Base-by-base conservation (phyloP, 2,888 invertebrate genomes). In the Lasiommata megera region DNA sequence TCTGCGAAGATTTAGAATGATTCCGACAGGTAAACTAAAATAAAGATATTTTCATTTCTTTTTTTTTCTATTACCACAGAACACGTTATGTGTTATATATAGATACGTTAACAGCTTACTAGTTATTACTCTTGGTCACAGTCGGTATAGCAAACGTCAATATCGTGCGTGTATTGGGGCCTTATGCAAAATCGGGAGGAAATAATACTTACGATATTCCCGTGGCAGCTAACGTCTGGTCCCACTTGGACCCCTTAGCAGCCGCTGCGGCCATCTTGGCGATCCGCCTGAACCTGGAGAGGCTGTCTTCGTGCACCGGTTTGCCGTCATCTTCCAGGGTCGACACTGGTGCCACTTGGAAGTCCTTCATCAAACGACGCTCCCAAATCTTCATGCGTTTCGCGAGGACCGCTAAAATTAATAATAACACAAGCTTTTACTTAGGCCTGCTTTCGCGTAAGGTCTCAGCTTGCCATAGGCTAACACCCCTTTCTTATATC, bases 331-430 rank as follows among this genome's bases (percentile, higher is more conserved):
- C 93, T 29, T 94, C 94, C 3, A 93, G 91, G 0, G 89, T 85
- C 1, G 93, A 91, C 3, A 96, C 93, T 0, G 96, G 95, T 0
- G 95, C 94, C 52, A 97, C 95, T 70, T 96, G 96, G 88, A 97
- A 97, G 79, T 96, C 96, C 77, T 95, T 96, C 95, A 97, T 96
- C 52, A 97, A 84, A 0, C 95, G 93, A n/a, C 97, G 92, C 77
- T 97, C 97, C 96, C 97, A 96, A 0, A 96, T 90, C 73, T 95
- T 95, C 92, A 95, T 96, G 61, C 93, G 93, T 72, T 94, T 95
- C 0, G 95, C 96, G 34, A 95, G 92, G 28, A 94, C 92, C 65
- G 93, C 95, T 95, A 71, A 3, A 65, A 64, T 11, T 11, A 11
- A 34, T 11, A 1, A 11, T 34, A 11, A 11, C 34, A 34, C 11